Percentiles rank a stretch among this genome's conserved stretches.
Conservation (phyloP, 2,113 vertebrate genomes). For the Aplodontia rufa region DNA sequence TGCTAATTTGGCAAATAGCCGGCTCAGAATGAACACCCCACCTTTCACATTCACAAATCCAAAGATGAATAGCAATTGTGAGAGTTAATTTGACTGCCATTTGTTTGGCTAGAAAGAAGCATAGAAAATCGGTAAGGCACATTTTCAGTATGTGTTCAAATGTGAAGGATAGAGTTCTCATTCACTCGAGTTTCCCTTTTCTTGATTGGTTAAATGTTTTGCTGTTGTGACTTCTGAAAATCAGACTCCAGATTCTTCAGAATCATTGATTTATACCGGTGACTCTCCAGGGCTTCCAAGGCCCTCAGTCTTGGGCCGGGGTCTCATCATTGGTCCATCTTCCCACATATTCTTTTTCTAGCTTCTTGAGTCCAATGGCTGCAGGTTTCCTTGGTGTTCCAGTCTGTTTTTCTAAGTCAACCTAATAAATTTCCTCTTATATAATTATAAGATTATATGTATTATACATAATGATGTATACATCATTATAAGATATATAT, state of each 20-base stretch:
- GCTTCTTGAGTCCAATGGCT: background rate
- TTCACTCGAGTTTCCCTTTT: background rate
- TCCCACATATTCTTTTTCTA: background rate
- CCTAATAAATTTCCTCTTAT: background rate
- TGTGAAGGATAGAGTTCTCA: background rate
- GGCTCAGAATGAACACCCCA: too few species aligned
- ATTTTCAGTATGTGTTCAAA: background rate
- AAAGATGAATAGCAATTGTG: background rate
- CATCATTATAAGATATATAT: too few species aligned
- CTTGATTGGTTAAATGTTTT: background rate
- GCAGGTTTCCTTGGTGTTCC: background rate
- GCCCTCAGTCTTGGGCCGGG: background rate
- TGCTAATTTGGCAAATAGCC: background rate
- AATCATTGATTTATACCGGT: background rate
- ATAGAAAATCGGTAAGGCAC: background rate
- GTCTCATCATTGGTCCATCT: background rate
- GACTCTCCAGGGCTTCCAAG: background rate
- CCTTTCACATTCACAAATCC: background rate
- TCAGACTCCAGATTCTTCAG: background rate
- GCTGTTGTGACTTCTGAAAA: too few species aligned
- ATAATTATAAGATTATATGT: too few species aligned
- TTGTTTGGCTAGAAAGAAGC: background rate
- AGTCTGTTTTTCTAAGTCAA: background rate
- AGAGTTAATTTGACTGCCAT: background rate
- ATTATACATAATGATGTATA: too few species aligned